A percentile compares a stretch with the other conserved stretches of the same genome.
phyloP scores from a whole-genome alignment of 2,797 vertebrate genomes.

The Darevskia mixta region DNA sequence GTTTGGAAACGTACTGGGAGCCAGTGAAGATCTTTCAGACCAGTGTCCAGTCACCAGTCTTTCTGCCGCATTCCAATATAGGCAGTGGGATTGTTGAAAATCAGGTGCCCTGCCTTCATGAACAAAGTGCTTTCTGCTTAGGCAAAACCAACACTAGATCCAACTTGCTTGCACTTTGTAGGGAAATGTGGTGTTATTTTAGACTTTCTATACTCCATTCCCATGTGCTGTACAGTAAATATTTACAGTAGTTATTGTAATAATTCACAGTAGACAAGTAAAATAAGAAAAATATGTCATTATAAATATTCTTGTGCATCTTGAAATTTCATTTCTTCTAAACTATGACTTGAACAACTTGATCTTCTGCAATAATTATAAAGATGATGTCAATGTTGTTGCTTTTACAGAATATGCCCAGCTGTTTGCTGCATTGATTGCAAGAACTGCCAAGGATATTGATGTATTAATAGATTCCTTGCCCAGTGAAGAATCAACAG shows the following conservation, averaged over 20 bases:
- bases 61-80: too few species aligned
- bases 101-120: too few species aligned
- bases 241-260: too few species aligned
- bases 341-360: background rate
- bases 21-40: too few species aligned
- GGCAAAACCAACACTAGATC: too few species aligned
- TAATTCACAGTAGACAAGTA: background rate
- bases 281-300: background rate
- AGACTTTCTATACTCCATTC: background rate
- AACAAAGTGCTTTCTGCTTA: too few species aligned
- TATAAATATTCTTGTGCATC: background rate
- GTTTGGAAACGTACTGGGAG: too few species aligned
- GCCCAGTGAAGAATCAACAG: conserved; percentile 97
- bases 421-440: conserved; percentile 96
- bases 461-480: conserved; percentile 97
- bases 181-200: too few species aligned
- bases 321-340: background rate
- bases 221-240: background rate
- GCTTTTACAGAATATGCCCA: conserved; percentile 91
- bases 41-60: too few species aligned
- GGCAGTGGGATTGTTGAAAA: too few species aligned
- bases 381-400: background rate
- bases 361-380: background rate
- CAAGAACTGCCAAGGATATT: conserved; percentile 96
- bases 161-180: too few species aligned